Base-by-base conservation (phyloP, 2,113 vertebrate species). In the Perccottus glenii region DNA sequence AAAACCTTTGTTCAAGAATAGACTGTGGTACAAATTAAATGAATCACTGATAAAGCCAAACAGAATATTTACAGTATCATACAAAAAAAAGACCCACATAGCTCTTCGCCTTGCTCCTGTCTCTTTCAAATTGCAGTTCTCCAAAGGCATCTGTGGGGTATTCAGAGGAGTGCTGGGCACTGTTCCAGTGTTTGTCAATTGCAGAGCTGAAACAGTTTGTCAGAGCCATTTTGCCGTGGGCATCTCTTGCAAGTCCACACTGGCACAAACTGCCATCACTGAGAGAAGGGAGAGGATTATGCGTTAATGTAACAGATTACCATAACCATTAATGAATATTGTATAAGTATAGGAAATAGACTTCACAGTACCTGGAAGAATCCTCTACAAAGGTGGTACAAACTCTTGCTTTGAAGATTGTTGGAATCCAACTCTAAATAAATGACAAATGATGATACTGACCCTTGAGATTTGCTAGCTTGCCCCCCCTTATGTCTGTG, bases 371-470 rank as follows among this genome's bases (percentile, higher is more conserved):
- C 90, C 90, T 91, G 19, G 19, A 27, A 5, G 91, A 85, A 65
- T 94, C 94, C 5, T 92, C 94, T 19, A 96, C 92, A 80, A 95
- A 96, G 10, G 94, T 92, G 7, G 93, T 94, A 78, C 95, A 97
- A 4, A 89, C 89, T 90, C 95, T 94, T 80, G 95, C 96, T 88
- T 93, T 95, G 80, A 95, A 91, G 64, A 93, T 85, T 81, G 90
- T 92, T 45, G 94, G 91, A 59, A 96, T 93, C 95, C 95, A 97
- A 49, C 89, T 93, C 95, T 97, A 83, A 12, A n/a, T n/a, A n/a
- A n/a, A n/a, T n/a, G n/a, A n/a, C n/a, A n/a, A n/a, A n/a, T n/a
- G n/a, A n/a, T n/a, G n/a, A n/a, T 12, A 10, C 11, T 46, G 32
- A 51, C 27, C 11, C 32, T 9, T 12, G 11, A 52, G 9, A 32